Evolutionary conservation across 2,113 vertebrate genomes (phyloP).

Genomic region (Thunnus thynnus): DNA sequence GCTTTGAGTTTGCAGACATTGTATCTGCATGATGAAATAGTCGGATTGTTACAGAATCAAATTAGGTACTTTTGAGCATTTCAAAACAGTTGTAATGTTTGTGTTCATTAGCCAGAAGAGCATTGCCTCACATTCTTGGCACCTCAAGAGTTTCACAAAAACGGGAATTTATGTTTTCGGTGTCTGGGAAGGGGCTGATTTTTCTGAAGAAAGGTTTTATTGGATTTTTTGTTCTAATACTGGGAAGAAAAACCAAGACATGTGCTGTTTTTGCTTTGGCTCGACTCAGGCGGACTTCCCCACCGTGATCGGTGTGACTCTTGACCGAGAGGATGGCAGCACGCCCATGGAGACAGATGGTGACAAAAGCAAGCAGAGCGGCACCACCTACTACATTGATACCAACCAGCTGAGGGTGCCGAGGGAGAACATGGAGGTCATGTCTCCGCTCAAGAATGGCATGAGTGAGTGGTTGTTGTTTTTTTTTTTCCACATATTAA

Average conservation of each 20-base stretch:
- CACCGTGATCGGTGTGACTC: slow-evolving; percentile 94
- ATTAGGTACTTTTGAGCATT: slow-evolving; percentile 42
- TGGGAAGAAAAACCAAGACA: neutral
- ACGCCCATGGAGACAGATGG: slow-evolving; percentile 97
- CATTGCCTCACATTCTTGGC: slow-evolving; percentile 11
- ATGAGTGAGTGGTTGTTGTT: slow-evolving; percentile 89
- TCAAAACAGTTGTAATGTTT: slow-evolving; percentile 6
- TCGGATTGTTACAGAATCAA: neutral
- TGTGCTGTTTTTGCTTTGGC: neutral
- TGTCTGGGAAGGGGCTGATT: neutral
- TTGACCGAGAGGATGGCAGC: slow-evolving; percentile 96
- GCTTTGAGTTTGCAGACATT: neutral
- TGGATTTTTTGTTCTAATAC: neutral
- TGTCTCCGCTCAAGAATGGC: slow-evolving; percentile 98
- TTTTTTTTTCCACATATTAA: neutral
- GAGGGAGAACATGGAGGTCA: slow-evolving; percentile 96
- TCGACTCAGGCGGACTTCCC: slow-evolving; percentile 95
- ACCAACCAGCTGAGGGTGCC: slow-evolving; percentile 97
- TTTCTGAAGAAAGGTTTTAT: neutral
- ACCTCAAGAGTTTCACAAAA: slow-evolving; percentile 34
- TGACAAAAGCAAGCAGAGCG: slow-evolving; percentile 94
- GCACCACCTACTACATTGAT: slow-evolving; percentile 96
- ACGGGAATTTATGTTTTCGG: neutral
- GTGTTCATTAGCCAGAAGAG: neutral
- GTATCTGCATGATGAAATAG: neutral